Evolutionary conservation across 2,888 invertebrate genomes (phyloP).

Genomic region (Campoplex capitator): DNA sequence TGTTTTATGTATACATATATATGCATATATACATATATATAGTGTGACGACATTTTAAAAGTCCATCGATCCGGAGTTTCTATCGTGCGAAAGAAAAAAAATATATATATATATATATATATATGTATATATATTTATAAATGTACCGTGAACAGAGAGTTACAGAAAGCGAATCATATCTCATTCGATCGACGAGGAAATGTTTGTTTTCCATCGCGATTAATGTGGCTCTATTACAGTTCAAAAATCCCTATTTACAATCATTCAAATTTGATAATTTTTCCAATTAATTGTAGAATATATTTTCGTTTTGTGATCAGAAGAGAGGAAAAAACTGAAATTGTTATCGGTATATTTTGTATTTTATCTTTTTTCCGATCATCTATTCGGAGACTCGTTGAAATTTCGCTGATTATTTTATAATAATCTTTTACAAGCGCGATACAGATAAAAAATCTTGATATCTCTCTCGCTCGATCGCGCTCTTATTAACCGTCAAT

Average conservation of each 20-base stretch:
- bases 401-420: slow-evolving; percentile 60
- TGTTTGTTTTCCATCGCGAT: slow-evolving; percentile 24
- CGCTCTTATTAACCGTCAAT: slow-evolving; percentile 26
- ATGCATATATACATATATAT: slow-evolving; percentile 17
- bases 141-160: slow-evolving; percentile 43
- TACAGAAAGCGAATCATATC: slow-evolving; percentile 31
- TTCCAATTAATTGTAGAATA: slow-evolving; percentile 37
- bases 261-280: slow-evolving; percentile 24
- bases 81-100: slow-evolving; percentile 44
- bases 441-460: slow-evolving; percentile 61
- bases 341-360: not conserved
- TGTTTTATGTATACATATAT: not conserved
- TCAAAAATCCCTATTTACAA: slow-evolving; percentile 56
- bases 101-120: not conserved
- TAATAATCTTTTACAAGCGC: slow-evolving; percentile 59
- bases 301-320: not conserved
- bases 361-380: slow-evolving; percentile 16
- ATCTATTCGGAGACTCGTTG: slow-evolving; percentile 45
- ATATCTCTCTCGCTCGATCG: slow-evolving; percentile 32
- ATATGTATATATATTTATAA: slow-evolving; percentile 6
- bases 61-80: slow-evolving; percentile 26
- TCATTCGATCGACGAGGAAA: slow-evolving; percentile 27
- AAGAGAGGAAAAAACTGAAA: slow-evolving; percentile 13
- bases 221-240: slow-evolving; percentile 37
- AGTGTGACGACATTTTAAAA: slow-evolving; percentile 51